These are phyloP conservation scores for Meleagris gallopavo DNA, from an alignment of 2,113 vertebrate species.

Conservation along the genomic window DNA sequence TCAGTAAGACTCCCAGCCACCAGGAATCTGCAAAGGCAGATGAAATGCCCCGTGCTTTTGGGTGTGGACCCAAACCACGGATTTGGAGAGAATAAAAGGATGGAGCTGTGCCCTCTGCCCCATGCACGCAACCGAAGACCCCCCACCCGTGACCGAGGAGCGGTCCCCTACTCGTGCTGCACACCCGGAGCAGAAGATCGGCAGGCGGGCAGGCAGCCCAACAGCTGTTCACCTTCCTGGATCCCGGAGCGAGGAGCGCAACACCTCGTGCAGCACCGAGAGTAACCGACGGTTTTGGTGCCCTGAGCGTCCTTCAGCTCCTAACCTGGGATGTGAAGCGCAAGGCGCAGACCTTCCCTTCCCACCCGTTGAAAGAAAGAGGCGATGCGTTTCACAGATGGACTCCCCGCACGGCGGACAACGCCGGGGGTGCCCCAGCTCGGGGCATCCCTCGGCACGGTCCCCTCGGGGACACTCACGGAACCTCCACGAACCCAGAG, in stretches of 20 bases:
- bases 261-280: accelerated
- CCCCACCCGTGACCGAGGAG: background rate
- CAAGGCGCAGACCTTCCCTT: background rate
- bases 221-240: accelerated
- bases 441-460: background rate
- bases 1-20: background rate
- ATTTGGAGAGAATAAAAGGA: background rate
- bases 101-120: background rate
- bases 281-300: background rate
- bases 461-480: background rate
- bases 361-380: accelerated
- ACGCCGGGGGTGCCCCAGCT: accelerated
- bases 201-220: background rate
- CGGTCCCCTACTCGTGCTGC: background rate
- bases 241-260: background rate
- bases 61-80: accelerated
- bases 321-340: accelerated
- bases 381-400: accelerated
- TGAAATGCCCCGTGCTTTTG: background rate
- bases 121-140: accelerated
- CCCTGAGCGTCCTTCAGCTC: background rate
- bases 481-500: background rate
- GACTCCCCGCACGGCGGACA: accelerated
- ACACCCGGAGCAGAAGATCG: background rate
- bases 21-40: background rate